Percentiles rank a stretch among this genome's conserved stretches.
phyloP scores from a whole-genome alignment of 2,797 vertebrate genomes.

The Labroides dimidiatus region DNA sequence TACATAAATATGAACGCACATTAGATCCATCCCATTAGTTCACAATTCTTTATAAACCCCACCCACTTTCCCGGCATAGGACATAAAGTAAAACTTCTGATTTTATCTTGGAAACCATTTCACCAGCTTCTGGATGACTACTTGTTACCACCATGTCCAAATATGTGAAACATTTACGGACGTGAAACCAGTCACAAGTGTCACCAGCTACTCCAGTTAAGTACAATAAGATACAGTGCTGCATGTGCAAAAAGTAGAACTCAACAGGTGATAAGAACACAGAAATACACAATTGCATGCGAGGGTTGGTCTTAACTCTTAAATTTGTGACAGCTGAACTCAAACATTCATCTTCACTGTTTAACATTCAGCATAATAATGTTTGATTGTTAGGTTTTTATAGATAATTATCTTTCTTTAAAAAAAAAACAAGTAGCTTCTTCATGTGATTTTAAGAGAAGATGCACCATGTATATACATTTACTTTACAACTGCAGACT shows the following conservation, averaged over 20 bases:
- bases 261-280: conserved; percentile 31
- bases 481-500: conserved; percentile 68
- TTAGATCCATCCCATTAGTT: not conserved
- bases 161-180: conserved; percentile 8
- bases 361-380: conserved; percentile 47
- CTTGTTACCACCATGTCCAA: not conserved
- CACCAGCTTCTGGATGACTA: conserved; percentile 1
- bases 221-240: conserved; percentile 40
- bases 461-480: conserved; percentile 75
- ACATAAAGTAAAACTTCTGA: conserved; percentile 7
- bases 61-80: conserved; percentile 23
- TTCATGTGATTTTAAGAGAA: conserved; percentile 58
- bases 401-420: conserved; percentile 27
- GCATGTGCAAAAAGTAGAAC: conserved; percentile 50
- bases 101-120: not conserved
- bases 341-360: conserved; percentile 63
- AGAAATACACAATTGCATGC: conserved; percentile 65
- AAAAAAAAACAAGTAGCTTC: conserved; percentile 49
- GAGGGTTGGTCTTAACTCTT: conserved; percentile 39
- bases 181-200: conserved; percentile 10
- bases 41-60: conserved; percentile 31
- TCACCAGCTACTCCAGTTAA: not conserved
- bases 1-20: not conserved
- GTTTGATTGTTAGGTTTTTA: conserved; percentile 25
- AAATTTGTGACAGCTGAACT: conserved; percentile 54